Conservation (phyloP, 2,113 vertebrate species). For the Ariopsis seemanni region DNA sequence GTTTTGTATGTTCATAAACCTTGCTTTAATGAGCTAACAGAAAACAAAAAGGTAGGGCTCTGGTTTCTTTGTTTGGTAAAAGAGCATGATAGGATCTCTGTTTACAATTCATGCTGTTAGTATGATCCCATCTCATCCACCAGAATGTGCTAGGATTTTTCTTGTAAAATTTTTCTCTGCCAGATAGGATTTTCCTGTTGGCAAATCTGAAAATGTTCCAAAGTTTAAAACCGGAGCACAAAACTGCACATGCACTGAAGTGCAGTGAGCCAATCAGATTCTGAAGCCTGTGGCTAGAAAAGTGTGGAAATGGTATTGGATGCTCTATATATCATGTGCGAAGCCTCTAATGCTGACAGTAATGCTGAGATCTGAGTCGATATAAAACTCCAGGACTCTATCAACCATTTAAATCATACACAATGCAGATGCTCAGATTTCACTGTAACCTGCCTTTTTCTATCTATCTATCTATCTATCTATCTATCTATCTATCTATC, state of each 20-base stretch:
- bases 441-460: slow-evolving; percentile 41
- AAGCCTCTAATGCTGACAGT: neutral
- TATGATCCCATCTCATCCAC: neutral
- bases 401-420: slow-evolving; percentile 59
- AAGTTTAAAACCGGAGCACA: neutral
- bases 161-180: neutral
- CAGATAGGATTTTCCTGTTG: neutral
- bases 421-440: slow-evolving; percentile 65
- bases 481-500: too few species aligned
- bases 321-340: neutral
- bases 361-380: slow-evolving; percentile 73
- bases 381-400: slow-evolving; percentile 73
- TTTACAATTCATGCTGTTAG: neutral
- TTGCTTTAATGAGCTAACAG: too few species aligned
- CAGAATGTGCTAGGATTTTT: neutral
- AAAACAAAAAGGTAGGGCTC: too few species aligned
- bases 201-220: neutral
- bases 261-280: neutral
- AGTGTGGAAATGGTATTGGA: neutral
- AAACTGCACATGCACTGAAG: neutral
- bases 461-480: too few species aligned
- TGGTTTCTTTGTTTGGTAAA: too few species aligned
- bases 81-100: neutral
- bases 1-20: too few species aligned
- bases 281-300: neutral